Evolutionary conservation across 2,888 invertebrate genomes (phyloP).

Genomic region (Zonitis immaculata): DNA sequence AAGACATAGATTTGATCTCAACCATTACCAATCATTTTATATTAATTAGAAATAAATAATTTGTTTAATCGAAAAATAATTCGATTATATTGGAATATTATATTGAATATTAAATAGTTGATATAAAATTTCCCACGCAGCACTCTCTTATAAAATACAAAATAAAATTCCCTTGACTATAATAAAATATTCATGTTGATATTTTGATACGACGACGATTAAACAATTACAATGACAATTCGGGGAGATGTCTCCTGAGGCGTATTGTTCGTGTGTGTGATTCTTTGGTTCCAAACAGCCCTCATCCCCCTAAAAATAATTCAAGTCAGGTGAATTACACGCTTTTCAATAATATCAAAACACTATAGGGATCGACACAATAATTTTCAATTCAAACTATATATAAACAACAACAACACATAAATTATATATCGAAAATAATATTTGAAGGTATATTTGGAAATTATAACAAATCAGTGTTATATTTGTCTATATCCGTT

Average conservation of each 20-base stretch:
- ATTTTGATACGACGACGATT: conserved; percentile 33
- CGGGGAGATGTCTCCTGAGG: conserved; percentile 21
- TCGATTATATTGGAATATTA: no score
- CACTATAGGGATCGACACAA: no score
- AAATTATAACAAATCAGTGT: neutral
- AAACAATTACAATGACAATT: conserved; percentile 34
- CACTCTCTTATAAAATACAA: conserved; percentile 3
- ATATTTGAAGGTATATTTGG: no score
- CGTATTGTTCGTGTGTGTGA: conserved; percentile 8
- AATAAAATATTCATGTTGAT: conserved; percentile 34
- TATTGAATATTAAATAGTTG: no score
- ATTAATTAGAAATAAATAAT: no score
- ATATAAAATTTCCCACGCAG: neutral
- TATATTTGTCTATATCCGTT: neutral
- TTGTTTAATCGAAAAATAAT: no score
- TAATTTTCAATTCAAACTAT: no score
- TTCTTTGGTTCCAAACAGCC: neutral
- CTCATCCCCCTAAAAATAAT: no score
- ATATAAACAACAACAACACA: no score
- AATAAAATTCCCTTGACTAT: conserved; percentile 25
- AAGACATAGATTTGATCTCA: neutral
- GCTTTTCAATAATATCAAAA: conserved; percentile 39
- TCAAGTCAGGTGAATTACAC: neutral
- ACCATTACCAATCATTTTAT: neutral
- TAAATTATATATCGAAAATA: no score